Conservation (phyloP, 2,797 vertebrate species). For the Parotocinclus haroldoi region DNA sequence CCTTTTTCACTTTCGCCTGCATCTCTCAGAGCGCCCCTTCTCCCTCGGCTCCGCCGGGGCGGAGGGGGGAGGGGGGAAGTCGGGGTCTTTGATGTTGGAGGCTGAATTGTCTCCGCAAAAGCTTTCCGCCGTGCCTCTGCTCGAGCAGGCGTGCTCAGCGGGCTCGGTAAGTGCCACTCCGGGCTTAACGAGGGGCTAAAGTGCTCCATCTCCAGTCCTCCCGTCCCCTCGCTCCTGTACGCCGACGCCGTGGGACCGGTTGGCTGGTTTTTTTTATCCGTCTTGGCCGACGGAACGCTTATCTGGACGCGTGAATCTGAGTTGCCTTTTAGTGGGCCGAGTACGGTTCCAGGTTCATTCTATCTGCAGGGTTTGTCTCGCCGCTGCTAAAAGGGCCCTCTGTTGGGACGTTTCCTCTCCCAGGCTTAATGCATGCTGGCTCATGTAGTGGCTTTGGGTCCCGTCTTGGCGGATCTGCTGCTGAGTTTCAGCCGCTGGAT, state of each 20-base stretch:
- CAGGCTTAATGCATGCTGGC: conserved; percentile 37
- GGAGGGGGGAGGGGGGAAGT: too few species aligned
- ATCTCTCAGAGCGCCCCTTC: conserved; percentile 9
- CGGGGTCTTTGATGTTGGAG: conserved; percentile 22
- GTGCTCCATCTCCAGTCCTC: background rate
- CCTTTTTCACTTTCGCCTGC: conserved; percentile 40
- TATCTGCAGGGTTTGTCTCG: conserved; percentile 54
- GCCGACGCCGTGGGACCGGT: background rate
- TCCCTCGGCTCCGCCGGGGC: conserved; percentile 35
- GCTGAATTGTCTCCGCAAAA: conserved; percentile 28
- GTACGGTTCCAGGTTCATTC: conserved; percentile 56
- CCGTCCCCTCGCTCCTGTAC: conserved; percentile 43
- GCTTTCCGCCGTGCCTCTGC: conserved; percentile 1
- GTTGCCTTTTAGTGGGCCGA: conserved; percentile 60
- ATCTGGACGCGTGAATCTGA: conserved; percentile 68
- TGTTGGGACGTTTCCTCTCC: conserved; percentile 59
- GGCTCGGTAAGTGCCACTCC: background rate
- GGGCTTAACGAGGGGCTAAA: conserved; percentile 34
- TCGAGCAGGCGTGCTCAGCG: background rate
- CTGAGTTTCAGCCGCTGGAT: conserved; percentile 68
- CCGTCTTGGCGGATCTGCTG: conserved; percentile 21
- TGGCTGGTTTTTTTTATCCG: too few species aligned
- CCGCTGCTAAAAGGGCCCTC: conserved; percentile 62
- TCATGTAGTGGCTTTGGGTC: conserved; percentile 23
- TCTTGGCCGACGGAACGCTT: conserved; percentile 49